Percentiles rank a stretch among this genome's conserved stretches.
Conservation (phyloP, 1,140 invertebrate species). For the Chrysoperla carnea region DNA sequence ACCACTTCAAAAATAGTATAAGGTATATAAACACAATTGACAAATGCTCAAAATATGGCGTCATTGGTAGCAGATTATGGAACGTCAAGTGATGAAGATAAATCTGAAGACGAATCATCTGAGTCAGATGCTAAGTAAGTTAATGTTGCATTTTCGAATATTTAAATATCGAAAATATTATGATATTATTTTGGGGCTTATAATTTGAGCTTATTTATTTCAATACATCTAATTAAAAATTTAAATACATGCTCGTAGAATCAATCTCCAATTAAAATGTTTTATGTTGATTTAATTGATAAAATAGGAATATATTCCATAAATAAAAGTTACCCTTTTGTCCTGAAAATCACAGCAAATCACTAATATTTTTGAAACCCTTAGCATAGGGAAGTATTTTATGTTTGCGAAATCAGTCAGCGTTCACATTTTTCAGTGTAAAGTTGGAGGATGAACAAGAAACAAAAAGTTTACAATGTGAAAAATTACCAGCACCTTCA, state of each 20-base stretch:
- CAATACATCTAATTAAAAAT: background rate
- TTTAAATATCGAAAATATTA: background rate
- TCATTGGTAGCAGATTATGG: conserved; percentile 44
- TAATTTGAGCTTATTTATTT: background rate
- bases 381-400: background rate
- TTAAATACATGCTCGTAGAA: background rate
- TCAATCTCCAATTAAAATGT: background rate
- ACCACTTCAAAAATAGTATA: too few relatives aligned
- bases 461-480: background rate
- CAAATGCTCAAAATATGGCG: conserved; percentile 1
- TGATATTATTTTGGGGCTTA: background rate
- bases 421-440: conserved; percentile 17
- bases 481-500: conserved; percentile 28
- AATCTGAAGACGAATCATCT: conserved; percentile 16
- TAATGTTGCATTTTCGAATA: conserved; percentile 3
- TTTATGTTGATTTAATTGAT: conserved; percentile 2
- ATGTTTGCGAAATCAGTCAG: conserved; percentile 13
- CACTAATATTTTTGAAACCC: background rate
- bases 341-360: conserved; percentile 3
- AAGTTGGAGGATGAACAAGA: conserved; percentile 5
- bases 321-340: background rate
- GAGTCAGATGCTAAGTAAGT: conserved; percentile 20
- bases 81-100: conserved; percentile 25
- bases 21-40: too few relatives aligned
- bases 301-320: conserved; percentile 3